Evolutionary conservation across 2,888 invertebrate species (phyloP).

Genomic region (Elaeidobius kamerunicus): DNA sequence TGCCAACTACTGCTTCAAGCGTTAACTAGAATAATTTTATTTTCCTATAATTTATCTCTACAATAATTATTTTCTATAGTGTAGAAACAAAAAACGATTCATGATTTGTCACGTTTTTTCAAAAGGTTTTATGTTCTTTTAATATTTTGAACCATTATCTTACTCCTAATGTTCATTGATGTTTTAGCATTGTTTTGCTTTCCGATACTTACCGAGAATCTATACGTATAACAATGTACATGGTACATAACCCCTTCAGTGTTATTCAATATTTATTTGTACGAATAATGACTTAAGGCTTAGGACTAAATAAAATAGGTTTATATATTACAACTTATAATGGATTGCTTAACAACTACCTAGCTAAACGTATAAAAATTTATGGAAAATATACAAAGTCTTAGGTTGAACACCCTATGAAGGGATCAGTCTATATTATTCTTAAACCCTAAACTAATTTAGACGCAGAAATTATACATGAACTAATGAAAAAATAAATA

Average conservation of each 20-base stretch:
- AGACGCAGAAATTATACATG: background rate
- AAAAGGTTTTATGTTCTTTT: background rate
- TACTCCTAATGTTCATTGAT: background rate
- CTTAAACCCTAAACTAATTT: background rate
- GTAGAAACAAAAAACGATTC: background rate
- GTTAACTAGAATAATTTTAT: no score
- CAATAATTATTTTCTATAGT: no score
- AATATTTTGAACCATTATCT: slow-evolving; percentile 6
- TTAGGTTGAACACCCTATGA: slow-evolving; percentile 20
- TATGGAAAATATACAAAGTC: slow-evolving; percentile 20
- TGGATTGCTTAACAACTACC: slow-evolving; percentile 6
- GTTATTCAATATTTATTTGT: background rate
- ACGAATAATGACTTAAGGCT: background rate
- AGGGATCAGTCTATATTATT: slow-evolving; percentile 24
- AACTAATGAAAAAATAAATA: no score
- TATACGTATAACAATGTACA: no score
- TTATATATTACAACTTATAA: background rate
- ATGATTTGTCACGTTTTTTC: slow-evolving; percentile 1
- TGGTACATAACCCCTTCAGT: slow-evolving; percentile 12
- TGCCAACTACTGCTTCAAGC: no score
- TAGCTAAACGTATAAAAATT: slow-evolving; percentile 18
- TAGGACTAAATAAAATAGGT: slow-evolving; percentile 8
- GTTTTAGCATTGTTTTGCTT: background rate
- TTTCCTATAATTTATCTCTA: no score
- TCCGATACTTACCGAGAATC: no score